Percentiles rank a stretch among this genome's conserved stretches.
phyloP scores from a whole-genome alignment of 2,888 invertebrate genomes.

The Apodemia zela region DNA sequence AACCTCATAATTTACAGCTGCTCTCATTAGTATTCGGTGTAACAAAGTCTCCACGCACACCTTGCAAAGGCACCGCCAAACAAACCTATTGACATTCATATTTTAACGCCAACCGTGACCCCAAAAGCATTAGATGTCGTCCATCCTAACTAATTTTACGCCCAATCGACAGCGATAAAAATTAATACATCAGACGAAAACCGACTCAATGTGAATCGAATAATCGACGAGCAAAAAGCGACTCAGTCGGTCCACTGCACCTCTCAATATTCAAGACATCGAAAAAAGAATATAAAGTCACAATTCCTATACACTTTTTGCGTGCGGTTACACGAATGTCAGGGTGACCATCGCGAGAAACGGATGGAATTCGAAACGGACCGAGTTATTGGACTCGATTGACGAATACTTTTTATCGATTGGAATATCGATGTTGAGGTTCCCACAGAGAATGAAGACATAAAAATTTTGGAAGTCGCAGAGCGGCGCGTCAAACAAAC shows the following conservation, averaged over 20 bases:
- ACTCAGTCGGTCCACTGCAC: slow-evolving; percentile 42
- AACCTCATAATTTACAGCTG: slow-evolving; percentile 56
- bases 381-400: slow-evolving; percentile 52
- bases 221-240: slow-evolving; percentile 54
- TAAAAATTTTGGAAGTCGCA: slow-evolving; percentile 64
- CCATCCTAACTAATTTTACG: slow-evolving; percentile 68
- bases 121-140: slow-evolving; percentile 58
- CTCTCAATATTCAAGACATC: slow-evolving; percentile 46
- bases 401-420: slow-evolving; percentile 48
- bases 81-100: slow-evolving; percentile 67
- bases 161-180: slow-evolving; percentile 70
- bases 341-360: slow-evolving; percentile 56
- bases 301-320: slow-evolving; percentile 63
- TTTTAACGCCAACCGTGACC: slow-evolving; percentile 69
- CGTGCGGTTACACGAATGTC: slow-evolving; percentile 63
- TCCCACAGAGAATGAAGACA: slow-evolving; percentile 76
- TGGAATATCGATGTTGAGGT: slow-evolving; percentile 43
- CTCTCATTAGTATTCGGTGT: slow-evolving; percentile 65
- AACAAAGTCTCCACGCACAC: slow-evolving; percentile 52
- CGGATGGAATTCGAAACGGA: slow-evolving; percentile 62
- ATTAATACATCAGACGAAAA: slow-evolving; percentile 67
- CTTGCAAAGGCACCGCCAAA: slow-evolving; percentile 56
- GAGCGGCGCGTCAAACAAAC: slow-evolving; percentile 70
- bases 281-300: slow-evolving; percentile 57
- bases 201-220: slow-evolving; percentile 33